Evolutionary conservation across 2,113 vertebrate species (phyloP).

Genomic region (Arvicanthis niloticus): DNA sequence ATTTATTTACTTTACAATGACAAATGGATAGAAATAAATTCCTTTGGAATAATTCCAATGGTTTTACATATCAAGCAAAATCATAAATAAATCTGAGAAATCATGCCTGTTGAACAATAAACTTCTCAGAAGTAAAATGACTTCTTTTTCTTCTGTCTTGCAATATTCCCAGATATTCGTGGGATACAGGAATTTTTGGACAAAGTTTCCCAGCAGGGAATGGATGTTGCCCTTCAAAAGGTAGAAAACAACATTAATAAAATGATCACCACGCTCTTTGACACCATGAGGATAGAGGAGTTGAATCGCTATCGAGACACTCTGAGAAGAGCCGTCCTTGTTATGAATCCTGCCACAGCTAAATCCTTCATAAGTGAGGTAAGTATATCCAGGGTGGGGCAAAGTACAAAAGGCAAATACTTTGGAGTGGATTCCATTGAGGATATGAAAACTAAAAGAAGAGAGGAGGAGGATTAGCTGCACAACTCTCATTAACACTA

Average conservation of each 20-base stretch:
- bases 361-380: slow-evolving; percentile 99
- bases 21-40: not conserved
- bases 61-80: not conserved
- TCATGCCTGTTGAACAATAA: slow-evolving; percentile 37
- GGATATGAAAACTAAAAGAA: slow-evolving; percentile 48
- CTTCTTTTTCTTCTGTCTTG: slow-evolving; percentile 19
- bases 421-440: not conserved
- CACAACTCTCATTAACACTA: slow-evolving; percentile 58
- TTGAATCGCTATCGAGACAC: slow-evolving; percentile 98
- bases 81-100: not conserved
- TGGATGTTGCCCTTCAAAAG: slow-evolving; percentile 99
- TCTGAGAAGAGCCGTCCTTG: slow-evolving; percentile 94
- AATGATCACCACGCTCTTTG: slow-evolving; percentile 98
- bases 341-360: slow-evolving; percentile 97
- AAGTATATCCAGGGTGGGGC: slow-evolving; percentile 57
- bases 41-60: not conserved
- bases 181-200: slow-evolving; percentile 99
- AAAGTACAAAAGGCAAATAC: not conserved
- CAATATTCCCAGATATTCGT: slow-evolving; percentile 93
- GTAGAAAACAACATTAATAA: slow-evolving; percentile 99
- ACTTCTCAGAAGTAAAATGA: slow-evolving; percentile 23
- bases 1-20: not conserved
- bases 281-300: slow-evolving; percentile 97
- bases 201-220: slow-evolving; percentile 97
- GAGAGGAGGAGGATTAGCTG: not conserved